Evolutionary conservation across 2,797 vertebrate species (phyloP), one percentile per base, ranked within the genome.

Genomic region (Chromobotia macracanthus): DNA sequence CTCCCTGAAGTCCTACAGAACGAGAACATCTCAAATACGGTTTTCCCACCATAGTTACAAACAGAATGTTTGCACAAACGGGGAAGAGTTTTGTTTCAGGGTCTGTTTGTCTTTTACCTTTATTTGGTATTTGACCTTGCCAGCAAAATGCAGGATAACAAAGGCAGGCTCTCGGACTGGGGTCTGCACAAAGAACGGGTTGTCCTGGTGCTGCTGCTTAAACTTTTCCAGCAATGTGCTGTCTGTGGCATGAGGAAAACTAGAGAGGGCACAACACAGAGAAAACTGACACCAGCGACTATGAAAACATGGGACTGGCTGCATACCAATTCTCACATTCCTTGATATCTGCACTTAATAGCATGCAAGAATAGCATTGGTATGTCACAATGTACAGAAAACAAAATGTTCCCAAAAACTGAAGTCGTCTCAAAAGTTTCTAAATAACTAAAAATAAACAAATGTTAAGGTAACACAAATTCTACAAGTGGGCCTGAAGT

Each of bases 121-220:
- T 86, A 97, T 93, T 87, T 96, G 94, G 82, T 99, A 99, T 80
- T 95, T 94, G 78, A 99, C 96, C 77, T 89, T 95, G 25, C 96
- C 97, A 0, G 97, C 95, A 53, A 96, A 98, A 90, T 99, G 97
- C 31, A 89, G 93, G 81, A 99, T 94, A 69, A 95, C 89, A 85
- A 99, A 99, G 0, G 95, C 93, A 0, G 90, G 92, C 77, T 97
- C 94, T 89, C 90, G 88, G 72, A 94, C 92, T 0, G 94, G 90
- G 15, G 96, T 95, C 60, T 91, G 89, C 0, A 94, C 89, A 87
- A 99, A 96, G 84, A 94, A 95, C 2, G 91, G 91, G 84, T 93
- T 95, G 71, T 94, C 91, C 69, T 93, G 93, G 3, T 97, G 95
- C 70, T 95, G 95, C 87, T 92, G 94, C 71, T 95, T 96, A 81